A percentile compares a stretch with the other conserved stretches of the same genome.
Evolutionary conservation across 1,140 invertebrate genomes (phyloP).

Genomic region (Lanistes nyassanus): DNA sequence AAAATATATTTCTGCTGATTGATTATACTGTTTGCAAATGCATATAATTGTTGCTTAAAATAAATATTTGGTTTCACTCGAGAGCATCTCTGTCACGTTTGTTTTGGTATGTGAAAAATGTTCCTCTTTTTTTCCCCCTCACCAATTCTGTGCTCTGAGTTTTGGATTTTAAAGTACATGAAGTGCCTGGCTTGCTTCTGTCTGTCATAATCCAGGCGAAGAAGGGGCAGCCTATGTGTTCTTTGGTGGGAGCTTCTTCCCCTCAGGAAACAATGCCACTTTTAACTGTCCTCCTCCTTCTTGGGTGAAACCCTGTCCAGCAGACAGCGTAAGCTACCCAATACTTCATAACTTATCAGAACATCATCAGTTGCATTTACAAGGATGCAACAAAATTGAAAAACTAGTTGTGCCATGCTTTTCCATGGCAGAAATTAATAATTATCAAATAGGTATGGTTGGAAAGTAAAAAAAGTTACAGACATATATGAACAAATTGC

Average conservation of each 20-base stretch:
- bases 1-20: not conserved
- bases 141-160: no score
- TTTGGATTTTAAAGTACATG: not conserved
- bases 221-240: conserved; percentile 43
- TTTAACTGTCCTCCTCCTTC: conserved; percentile 22
- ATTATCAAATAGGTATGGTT: not conserved
- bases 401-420: not conserved
- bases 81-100: not conserved
- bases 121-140: no score
- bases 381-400: not conserved
- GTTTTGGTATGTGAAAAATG: no score
- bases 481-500: not conserved
- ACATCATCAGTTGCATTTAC: not conserved
- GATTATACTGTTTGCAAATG: no score
- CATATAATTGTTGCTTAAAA: no score
- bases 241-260: conserved; percentile 38
- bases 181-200: not conserved
- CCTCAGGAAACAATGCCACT: conserved; percentile 27
- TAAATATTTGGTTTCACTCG: no score
- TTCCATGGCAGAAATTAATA: not conserved
- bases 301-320: conserved; percentile 41
- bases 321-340: conserved; percentile 30
- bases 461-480: not conserved
- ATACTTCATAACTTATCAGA: not conserved
- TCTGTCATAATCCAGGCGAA: conserved; percentile 32